A percentile compares a stretch with the other conserved stretches of the same genome.
These are phyloP conservation scores for Ophraella communa DNA, from an alignment of 2,888 invertebrate genomes.

Conservation along the genomic window DNA sequence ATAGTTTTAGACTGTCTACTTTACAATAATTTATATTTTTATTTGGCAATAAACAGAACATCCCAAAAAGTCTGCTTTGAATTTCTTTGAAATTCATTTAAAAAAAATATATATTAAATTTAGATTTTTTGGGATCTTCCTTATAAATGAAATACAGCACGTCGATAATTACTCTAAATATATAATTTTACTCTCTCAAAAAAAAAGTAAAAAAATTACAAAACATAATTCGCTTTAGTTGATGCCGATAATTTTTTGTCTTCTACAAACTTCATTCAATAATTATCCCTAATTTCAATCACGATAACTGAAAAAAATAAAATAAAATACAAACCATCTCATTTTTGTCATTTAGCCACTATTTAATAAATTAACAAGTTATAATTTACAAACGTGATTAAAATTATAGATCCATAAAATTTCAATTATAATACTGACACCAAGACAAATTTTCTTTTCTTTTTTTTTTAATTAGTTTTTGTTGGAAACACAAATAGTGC, in stretches of 20 bases:
- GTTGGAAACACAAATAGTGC: constrained; percentile 12
- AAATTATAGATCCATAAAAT: constrained; percentile 6
- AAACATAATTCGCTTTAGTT: background rate
- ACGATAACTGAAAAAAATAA: background rate
- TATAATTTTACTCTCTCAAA: background rate
- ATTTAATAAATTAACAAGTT: background rate
- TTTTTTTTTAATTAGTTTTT: constrained; percentile 6
- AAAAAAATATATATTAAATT: background rate
- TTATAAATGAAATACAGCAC: background rate
- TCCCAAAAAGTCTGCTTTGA: background rate
- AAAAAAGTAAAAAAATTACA: background rate
- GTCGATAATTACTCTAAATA: background rate
- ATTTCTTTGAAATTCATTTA: background rate
- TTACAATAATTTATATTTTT: background rate
- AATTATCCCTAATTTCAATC: constrained; percentile 4
- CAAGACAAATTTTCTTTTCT: constrained; percentile 10
- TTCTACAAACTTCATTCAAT: background rate
- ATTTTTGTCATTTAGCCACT: constrained; percentile 14
- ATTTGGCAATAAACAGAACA: background rate
- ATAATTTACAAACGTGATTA: background rate
- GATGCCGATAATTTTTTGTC: background rate
- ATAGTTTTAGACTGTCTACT: background rate
- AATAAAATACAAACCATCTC: background rate
- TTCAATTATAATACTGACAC: constrained; percentile 18
- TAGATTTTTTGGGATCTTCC: background rate